Conservation (phyloP, 23 tunicate species). For the Ciona savignyi region DNA sequence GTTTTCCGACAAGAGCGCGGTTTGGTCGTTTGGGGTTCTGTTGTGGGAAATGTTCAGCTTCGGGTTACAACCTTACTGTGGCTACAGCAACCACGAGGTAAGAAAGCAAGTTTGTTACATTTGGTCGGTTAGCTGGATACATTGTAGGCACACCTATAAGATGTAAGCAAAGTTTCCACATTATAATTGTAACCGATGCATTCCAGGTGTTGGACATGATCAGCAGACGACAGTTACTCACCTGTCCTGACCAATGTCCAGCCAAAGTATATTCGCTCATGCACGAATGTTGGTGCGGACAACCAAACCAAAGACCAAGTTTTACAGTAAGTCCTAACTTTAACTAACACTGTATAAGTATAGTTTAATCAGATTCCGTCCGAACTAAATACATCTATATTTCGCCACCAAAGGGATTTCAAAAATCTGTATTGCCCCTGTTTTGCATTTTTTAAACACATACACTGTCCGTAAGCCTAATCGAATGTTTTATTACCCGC, state of each 20-base stretch:
- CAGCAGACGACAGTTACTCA: conserved; percentile 44
- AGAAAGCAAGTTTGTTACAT: too few species aligned
- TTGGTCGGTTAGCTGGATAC: too few species aligned
- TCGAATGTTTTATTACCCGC: too few species aligned
- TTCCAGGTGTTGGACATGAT: conserved; percentile 69
- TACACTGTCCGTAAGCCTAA: too few species aligned
- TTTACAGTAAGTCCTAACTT: conserved; percentile 48
- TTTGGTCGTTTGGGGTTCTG: conserved; percentile 89
- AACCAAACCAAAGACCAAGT: conserved; percentile 45
- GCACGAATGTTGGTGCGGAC: conserved; percentile 74
- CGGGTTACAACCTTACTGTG: conserved; percentile 87
- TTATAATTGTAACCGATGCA: too few species aligned
- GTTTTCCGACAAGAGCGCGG: conserved; percentile 69
- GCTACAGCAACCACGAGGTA: conserved; percentile 94
- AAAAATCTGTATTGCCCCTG: too few species aligned
- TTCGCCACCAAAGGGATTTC: too few species aligned
- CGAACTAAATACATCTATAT: too few species aligned
- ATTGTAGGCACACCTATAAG: conserved; percentile 46
- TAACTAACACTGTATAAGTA: too few species aligned
- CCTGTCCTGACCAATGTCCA: conserved; percentile 92
- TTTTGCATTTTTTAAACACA: too few species aligned
- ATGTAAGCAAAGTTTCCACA: too few species aligned
- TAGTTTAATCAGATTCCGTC: too few species aligned
- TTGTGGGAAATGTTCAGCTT: conserved; percentile 87
- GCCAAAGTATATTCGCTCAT: conserved; percentile 75